Base-by-base conservation (phyloP, 2,888 invertebrate species). In the Tetragonula carbonaria region DNA sequence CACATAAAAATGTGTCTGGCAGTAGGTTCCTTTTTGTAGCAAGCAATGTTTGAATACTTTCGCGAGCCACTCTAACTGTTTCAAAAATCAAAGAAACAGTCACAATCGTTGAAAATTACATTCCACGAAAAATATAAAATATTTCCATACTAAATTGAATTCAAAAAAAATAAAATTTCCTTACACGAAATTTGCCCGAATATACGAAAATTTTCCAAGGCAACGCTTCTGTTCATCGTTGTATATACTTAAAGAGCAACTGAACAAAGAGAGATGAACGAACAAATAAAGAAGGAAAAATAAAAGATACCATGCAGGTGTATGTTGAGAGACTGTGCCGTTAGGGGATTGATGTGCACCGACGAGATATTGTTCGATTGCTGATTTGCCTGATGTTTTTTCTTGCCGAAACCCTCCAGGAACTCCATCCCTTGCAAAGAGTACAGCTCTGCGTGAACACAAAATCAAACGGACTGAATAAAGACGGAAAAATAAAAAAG, bases 351-450 rank as follows among this genome's bases (percentile, higher is more conserved):
- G 91, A 94, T 92, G 79, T 92, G 91, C 87, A 92, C 92, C 78
- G 93, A 92, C 78, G 93, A 89, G 85, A 91, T 79, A 86, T 91
- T 90, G 89, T 92, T 92, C 80, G 87, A 86, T 80, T 91, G 91
- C 66, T 92, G 91, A 72, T 91, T 90, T 55, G 91, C 87, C 57
- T 89, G 91, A 45, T 92, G 92, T 90, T 94, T 94, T 91, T 93
- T 94, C 92, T 94, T 94, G 53, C 94, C 94, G 82, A 94, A 94
- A 72, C 94, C 94, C 87, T 94, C 94, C 91, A 94, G 92, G 91
- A 94, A 94, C 93, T 94, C 94, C 94, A 94, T 94, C 87, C 94
- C 94, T 94, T 94, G 94, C 85, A 92, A 92, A 86, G 94, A 91
- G 89, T 94, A 92, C 89, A 93, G 89, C 86, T 94, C 94, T 94